Evolutionary conservation across 2,113 vertebrate genomes (phyloP).

Genomic region (Anhinga rufa): DNA sequence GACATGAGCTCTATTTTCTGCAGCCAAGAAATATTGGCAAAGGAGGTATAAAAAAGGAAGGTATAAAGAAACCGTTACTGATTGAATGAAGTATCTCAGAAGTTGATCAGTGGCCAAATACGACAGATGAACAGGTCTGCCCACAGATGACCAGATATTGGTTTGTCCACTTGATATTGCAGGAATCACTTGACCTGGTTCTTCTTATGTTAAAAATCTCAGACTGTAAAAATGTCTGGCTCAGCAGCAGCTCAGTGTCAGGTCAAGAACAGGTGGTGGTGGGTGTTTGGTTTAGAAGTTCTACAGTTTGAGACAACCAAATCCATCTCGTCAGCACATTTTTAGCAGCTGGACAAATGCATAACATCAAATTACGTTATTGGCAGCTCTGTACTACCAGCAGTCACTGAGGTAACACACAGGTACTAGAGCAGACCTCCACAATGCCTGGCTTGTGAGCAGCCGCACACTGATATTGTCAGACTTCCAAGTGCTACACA

Average conservation of each 20-base stretch:
- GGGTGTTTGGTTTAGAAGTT: background rate
- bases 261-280: background rate
- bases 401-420: background rate
- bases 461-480: background rate
- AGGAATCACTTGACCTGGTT: background rate
- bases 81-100: background rate
- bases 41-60: background rate
- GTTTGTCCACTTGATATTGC: background rate
- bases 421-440: background rate
- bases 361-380: background rate
- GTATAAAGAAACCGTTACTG: background rate
- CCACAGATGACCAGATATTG: background rate
- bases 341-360: background rate
- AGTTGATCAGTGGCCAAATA: background rate
- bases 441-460: accelerated
- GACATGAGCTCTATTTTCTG: background rate
- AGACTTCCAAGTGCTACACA: background rate
- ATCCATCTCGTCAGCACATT: background rate
- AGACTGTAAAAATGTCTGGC: background rate
- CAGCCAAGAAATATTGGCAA: background rate
- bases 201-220: background rate
- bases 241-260: background rate
- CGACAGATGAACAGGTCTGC: accelerated
- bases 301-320: background rate
- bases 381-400: background rate